phyloP scores from a whole-genome alignment of 2,888 invertebrate genomes.

The Thysanoteuthis rhombus region DNA sequence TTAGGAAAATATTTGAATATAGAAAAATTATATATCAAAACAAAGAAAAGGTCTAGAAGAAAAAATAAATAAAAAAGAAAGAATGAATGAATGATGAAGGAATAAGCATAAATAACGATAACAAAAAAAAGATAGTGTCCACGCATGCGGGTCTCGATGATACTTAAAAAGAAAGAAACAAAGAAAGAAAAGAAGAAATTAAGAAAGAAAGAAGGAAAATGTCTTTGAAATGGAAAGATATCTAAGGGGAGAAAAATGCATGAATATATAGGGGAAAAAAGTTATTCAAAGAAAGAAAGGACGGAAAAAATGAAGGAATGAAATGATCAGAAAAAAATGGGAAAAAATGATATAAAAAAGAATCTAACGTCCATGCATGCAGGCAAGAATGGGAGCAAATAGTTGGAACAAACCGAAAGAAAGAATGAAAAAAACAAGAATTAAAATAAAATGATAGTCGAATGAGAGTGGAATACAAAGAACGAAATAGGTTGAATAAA shows the following conservation, averaged over 20 bases:
- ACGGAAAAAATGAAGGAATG: background rate
- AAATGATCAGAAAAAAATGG: background rate
- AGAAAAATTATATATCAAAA: too few species aligned
- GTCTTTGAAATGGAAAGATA: background rate
- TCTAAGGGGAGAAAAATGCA: background rate
- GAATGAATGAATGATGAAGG: too few species aligned
- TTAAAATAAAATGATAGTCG: too few species aligned
- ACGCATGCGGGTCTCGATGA: too few species aligned
- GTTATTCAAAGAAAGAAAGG: background rate
- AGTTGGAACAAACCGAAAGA: background rate
- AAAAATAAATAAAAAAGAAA: too few species aligned
- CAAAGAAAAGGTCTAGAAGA: too few species aligned
- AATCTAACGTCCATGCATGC: background rate
- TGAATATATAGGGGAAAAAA: background rate
- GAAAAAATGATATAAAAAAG: background rate
- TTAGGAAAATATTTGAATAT: background rate
- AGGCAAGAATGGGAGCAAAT: background rate
- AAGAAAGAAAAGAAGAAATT: background rate
- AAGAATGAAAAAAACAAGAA: background rate
- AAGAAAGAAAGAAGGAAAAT: background rate
- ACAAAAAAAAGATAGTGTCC: too few species aligned
- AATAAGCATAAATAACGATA: too few species aligned
- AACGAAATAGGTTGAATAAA: background rate
- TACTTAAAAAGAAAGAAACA: background rate
- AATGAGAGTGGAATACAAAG: background rate